A percentile compares a stretch with the other conserved stretches of the same genome.
Evolutionary conservation across 2,113 vertebrate species (phyloP).

Genomic region (cattle (Bos taurus)): ARS-UCD2.0 NC_037347.1:4322001-4322500

Average conservation of each 20-base stretch:
- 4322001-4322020: neutral
- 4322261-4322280: too few relatives aligned
- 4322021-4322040: neutral
- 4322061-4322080: neutral
- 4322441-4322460: neutral
- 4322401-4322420: neutral
- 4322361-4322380: neutral
- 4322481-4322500: neutral
- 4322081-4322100: neutral
- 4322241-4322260: neutral
- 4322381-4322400: neutral
- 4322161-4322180: neutral
- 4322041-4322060: neutral
- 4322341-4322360: neutral
- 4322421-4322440: neutral
- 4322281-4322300: rapidly evolving
- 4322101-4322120: neutral
- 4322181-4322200: neutral
- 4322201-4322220: neutral
- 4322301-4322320: neutral
- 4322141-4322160: neutral
- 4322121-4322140: neutral
- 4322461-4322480: rapidly evolving
- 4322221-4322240: neutral
- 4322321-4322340: neutral